Evolutionary conservation across 1,140 invertebrate genomes (phyloP).

Genomic region (Drosophila teissieri): DNA sequence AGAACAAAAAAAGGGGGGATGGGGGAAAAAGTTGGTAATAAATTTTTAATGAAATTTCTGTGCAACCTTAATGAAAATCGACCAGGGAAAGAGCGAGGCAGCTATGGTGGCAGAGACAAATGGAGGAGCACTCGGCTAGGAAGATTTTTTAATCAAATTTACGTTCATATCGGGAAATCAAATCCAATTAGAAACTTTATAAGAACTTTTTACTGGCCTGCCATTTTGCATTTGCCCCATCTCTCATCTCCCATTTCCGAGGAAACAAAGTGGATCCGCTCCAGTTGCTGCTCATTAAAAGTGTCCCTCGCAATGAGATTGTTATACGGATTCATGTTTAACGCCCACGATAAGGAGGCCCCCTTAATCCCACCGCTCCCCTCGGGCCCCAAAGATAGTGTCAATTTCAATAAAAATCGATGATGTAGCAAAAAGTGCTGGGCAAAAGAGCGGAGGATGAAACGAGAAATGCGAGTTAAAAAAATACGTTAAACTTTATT

Average conservation of each 20-base stretch:
- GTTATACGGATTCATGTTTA: conserved; percentile 55
- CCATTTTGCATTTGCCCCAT: conserved; percentile 9
- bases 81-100: not conserved
- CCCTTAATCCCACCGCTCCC: not conserved
- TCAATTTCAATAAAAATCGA: conserved; percentile 83
- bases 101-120: conserved; percentile 14
- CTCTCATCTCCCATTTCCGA: too few species aligned
- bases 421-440: conserved; percentile 65
- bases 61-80: conserved; percentile 57
- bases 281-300: conserved; percentile 73
- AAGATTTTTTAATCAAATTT: conserved; percentile 70
- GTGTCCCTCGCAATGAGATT: conserved; percentile 58
- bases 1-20: not conserved
- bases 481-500: conserved; percentile 73
- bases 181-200: conserved; percentile 81
- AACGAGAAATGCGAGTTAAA: conserved; percentile 10
- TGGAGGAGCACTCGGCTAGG: conserved; percentile 4
- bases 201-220: conserved; percentile 43
- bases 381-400: conserved; percentile 51
- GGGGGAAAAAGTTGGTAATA: conserved; percentile 63
- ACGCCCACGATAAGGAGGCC: not conserved
- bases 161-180: conserved; percentile 74
- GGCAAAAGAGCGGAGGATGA: conserved; percentile 18
- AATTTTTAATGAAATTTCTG: conserved; percentile 78
- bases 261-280: conserved; percentile 30